phyloP scores from a whole-genome alignment of 2,888 invertebrate genomes.

The Platycnemis pennipes region DNA sequence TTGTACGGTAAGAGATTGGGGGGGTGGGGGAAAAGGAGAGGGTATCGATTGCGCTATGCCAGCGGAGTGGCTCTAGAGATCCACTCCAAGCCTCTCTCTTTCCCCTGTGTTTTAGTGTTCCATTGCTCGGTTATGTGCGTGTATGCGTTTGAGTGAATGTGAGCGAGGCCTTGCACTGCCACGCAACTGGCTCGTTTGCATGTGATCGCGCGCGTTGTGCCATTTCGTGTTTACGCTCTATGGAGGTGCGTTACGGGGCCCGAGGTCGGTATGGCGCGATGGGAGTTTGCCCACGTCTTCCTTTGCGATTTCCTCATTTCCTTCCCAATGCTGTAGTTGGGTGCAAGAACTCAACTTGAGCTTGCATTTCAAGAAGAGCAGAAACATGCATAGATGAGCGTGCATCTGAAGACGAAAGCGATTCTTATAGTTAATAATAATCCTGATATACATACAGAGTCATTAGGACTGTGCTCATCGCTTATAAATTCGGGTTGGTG shows the following conservation, averaged over 20 bases:
- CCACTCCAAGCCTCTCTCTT: background rate
- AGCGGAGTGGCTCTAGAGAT: background rate
- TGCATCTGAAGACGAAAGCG: too few relatives aligned
- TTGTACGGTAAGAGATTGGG: background rate
- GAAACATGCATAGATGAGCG: too few relatives aligned
- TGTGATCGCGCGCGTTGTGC: background rate
- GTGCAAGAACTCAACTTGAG: too few relatives aligned
- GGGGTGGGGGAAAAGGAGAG: background rate
- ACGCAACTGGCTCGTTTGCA: too few relatives aligned
- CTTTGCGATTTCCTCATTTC: background rate
- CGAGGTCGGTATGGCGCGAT: background rate
- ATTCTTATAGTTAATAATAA: too few relatives aligned
- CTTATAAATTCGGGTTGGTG: too few relatives aligned
- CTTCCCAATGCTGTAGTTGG: too few relatives aligned
- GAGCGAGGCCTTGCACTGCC: background rate
- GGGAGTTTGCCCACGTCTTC: background rate
- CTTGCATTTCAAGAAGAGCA: too few relatives aligned
- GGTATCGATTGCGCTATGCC: constrained; percentile 58
- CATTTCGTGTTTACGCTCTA: background rate
- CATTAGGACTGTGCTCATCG: too few relatives aligned
- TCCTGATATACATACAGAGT: too few relatives aligned
- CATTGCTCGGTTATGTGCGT: background rate
- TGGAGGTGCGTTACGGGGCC: background rate
- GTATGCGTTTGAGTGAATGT: constrained; percentile 6
- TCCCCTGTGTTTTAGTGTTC: background rate